Conservation (phyloP, 2,113 vertebrate genomes). For the Podocnemis expansa region DNA sequence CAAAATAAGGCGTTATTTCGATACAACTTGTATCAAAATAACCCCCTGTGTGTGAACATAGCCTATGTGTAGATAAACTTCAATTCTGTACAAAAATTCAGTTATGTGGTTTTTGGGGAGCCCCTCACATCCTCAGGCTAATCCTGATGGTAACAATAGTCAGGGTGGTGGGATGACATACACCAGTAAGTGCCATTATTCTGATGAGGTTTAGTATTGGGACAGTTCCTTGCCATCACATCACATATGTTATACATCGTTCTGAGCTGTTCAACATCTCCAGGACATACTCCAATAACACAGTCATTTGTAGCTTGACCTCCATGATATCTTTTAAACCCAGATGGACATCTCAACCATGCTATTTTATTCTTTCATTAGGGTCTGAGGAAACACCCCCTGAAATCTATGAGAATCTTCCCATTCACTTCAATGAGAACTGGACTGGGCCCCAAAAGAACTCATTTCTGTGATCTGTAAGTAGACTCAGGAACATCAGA, state of each 20-base stretch:
- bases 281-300: background rate
- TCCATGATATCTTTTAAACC: background rate
- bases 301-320: background rate
- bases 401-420: conserved; percentile 36
- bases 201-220: background rate
- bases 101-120: background rate
- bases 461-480: background rate
- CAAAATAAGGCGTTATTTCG: too few relatives aligned
- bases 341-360: fast-evolving
- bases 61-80: fast-evolving
- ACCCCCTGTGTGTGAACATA: too few relatives aligned
- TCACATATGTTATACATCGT: background rate
- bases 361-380: conserved; percentile 4
- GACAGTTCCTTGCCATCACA: background rate
- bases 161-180: background rate
- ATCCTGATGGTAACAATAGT: background rate
- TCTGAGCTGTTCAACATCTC: background rate
- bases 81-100: fast-evolving
- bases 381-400: conserved; percentile 35
- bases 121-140: background rate
- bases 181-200: background rate
- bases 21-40: too few relatives aligned
- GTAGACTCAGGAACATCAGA: background rate
- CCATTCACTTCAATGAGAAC: conserved; percentile 42
- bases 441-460: conserved; percentile 7